Base-by-base conservation (phyloP, 1,140 invertebrate genomes). In the Neodiprion virginianus region DNA sequence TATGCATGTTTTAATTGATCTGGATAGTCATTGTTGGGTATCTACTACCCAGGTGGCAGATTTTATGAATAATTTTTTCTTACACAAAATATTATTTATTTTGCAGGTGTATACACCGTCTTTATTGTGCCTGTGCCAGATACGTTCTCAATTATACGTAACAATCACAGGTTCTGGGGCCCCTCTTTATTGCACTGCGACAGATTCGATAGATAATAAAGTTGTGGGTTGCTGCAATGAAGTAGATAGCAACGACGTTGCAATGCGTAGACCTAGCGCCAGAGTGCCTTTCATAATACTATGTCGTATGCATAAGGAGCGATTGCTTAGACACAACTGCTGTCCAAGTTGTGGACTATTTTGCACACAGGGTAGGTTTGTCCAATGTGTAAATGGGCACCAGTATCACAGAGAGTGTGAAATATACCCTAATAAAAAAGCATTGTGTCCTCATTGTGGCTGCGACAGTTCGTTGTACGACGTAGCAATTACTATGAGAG, bases 291-390 rank as follows among this genome's bases (percentile, higher is more conserved):
- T 94, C 85, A 92, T 95, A 82, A 92, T 96, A n/a, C 88, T 96
- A 1, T 98, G 97, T 86, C 91, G 93, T 65, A 90, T 93, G 81
- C 97, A 98, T 85, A 90, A 92, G 76, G 91, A 93, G 79, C 91
- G 96, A 74, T 85, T 98, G 47, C 85, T 91, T 8, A 85, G 92
- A 48, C 97, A 98, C 85, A 96, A 97, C 82, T 97, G 96, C 84
- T 98, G 97, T 84, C 94, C 96, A 0, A 93, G 93, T 0, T 98
- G 97, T 87, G 97, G 96, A 8, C 88, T 96, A 17, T 98, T 97
- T 85, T 98, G 96, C 83, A 95, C 96, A 48, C 96, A 97, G 91
- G 96, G 95, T 47, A 90, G 90, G 76, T 95, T 95, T 86, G 90
- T 93, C 67, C 92, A 94, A 76, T 96, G 95, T 83, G 88, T 88